Evolutionary conservation across 2,888 invertebrate species (phyloP).

Genomic region (Drosophila limbata): DNA sequence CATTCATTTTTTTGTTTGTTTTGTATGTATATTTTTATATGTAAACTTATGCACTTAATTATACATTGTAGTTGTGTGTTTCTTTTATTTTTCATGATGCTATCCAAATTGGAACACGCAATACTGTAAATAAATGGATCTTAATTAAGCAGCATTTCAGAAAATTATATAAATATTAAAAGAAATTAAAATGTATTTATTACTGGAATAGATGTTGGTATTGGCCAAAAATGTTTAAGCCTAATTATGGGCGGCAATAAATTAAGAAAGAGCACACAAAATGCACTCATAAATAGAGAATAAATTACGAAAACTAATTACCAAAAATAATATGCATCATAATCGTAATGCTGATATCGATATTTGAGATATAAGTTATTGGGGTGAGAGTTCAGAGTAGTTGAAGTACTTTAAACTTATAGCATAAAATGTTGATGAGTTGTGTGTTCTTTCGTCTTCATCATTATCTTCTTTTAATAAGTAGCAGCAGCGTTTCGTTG

Average conservation of each 20-base stretch:
- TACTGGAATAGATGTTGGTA: constrained; percentile 38
- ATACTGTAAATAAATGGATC: constrained; percentile 48
- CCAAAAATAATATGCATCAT: constrained; percentile 30
- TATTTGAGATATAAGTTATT: constrained; percentile 64
- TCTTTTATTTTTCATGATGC: constrained; percentile 34
- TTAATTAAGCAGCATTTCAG: constrained; percentile 35
- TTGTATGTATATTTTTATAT: constrained; percentile 48
- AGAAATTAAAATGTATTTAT: constrained; percentile 27
- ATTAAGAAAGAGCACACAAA: constrained; percentile 48
- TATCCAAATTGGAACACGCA: constrained; percentile 32
- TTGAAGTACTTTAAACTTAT: constrained; percentile 60
- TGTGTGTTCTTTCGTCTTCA: constrained; percentile 22
- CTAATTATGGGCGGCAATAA: constrained; percentile 71
- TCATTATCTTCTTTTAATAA: constrained; percentile 49
- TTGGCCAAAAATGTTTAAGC: constrained; percentile 30
- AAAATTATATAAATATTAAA: constrained; percentile 38
- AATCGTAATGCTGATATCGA: constrained; percentile 46
- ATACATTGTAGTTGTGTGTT: constrained; percentile 45
- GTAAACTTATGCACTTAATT: constrained; percentile 63
- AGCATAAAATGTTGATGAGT: constrained; percentile 47
- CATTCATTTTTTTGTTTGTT: constrained; percentile 35
- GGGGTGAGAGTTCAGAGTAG: constrained; percentile 17
- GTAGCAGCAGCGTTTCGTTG: constrained; percentile 78
- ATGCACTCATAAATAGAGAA: constrained; percentile 47
- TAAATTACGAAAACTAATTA: constrained; percentile 62